Percentiles rank a stretch among this genome's conserved stretches.
These are phyloP conservation scores for Trichonephila clavipes DNA, from an alignment of 1,140 invertebrate genomes.

Conservation along the genomic window DNA sequence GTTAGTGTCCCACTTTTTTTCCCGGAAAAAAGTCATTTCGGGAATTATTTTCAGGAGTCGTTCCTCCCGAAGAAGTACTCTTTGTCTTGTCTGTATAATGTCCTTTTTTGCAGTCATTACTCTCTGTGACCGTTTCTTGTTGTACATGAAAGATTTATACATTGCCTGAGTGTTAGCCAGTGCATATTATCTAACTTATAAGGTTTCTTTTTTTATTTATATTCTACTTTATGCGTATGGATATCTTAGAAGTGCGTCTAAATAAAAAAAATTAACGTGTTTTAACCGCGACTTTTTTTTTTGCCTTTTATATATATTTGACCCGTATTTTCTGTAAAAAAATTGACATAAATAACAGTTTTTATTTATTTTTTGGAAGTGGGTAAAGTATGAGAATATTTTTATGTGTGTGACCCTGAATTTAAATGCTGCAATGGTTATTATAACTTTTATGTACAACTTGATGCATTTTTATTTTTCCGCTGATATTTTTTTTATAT, in stretches of 20 bases:
- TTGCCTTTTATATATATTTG: too few relatives aligned
- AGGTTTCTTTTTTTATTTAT: background rate
- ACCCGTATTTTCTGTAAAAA: too few relatives aligned
- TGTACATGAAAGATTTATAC: background rate
- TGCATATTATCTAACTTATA: background rate
- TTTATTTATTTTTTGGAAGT: too few relatives aligned
- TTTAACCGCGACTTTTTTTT: too few relatives aligned
- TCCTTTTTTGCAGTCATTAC: background rate
- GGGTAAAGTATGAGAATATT: too few relatives aligned
- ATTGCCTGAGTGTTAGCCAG: background rate
- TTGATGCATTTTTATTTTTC: too few relatives aligned
- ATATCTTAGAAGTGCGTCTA: background rate
- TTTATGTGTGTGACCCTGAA: too few relatives aligned
- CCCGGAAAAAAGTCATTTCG: conserved; percentile 1
- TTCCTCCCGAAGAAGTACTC: background rate
- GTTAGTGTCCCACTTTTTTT: conserved; percentile 50
- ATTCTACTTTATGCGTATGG: background rate
- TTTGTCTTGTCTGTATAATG: background rate
- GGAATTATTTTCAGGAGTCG: conserved; percentile 10
- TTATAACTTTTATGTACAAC: too few relatives aligned
- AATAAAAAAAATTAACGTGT: background rate
- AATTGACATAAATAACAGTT: too few relatives aligned
- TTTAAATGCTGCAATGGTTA: too few relatives aligned
- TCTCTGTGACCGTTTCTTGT: background rate
- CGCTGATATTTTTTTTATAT: too few relatives aligned